These are phyloP conservation scores for Silurus aristotelis DNA, from an alignment of 2,797 vertebrate genomes.

Conservation along the genomic window DNA sequence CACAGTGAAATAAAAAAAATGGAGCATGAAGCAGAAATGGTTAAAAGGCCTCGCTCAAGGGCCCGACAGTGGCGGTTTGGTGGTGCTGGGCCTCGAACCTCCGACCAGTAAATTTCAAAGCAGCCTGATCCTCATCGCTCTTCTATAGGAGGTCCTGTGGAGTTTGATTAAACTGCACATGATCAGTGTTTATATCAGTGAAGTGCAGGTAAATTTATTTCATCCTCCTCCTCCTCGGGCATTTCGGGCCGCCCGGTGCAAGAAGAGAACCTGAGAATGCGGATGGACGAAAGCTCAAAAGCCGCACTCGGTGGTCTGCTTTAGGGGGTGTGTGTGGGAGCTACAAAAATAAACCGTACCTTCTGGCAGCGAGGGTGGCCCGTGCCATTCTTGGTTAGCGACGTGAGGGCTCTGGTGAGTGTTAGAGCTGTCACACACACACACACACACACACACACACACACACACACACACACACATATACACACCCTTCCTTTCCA, in stretches of 20 bases:
- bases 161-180: slow-evolving; percentile 71
- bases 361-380: slow-evolving; percentile 93
- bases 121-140: background rate
- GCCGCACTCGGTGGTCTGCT: slow-evolving; percentile 88
- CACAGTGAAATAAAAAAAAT: too few relatives aligned
- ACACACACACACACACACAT: too few relatives aligned
- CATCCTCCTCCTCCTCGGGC: slow-evolving; percentile 11
- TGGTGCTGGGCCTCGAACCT: too few relatives aligned
- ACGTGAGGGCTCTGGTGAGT: slow-evolving; percentile 90
- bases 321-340: slow-evolving; percentile 78
- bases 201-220: slow-evolving; percentile 69
- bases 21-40: too few relatives aligned
- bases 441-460: slow-evolving; percentile 33
- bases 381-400: slow-evolving; percentile 85
- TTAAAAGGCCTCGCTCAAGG: too few relatives aligned
- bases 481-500: slow-evolving; percentile 48
- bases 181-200: slow-evolving; percentile 69
- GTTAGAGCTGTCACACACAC: slow-evolving; percentile 87
- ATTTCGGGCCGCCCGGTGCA: slow-evolving; percentile 58
- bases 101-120: too few relatives aligned
- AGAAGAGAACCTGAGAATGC: slow-evolving; percentile 57
- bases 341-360: slow-evolving; percentile 95
- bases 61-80: too few relatives aligned
- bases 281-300: slow-evolving; percentile 57
- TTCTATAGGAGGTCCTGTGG: background rate